Percentiles rank a stretch among this genome's conserved stretches.
phyloP scores from a whole-genome alignment of 1,140 invertebrate genomes.

The Drosophila mayri region DNA sequence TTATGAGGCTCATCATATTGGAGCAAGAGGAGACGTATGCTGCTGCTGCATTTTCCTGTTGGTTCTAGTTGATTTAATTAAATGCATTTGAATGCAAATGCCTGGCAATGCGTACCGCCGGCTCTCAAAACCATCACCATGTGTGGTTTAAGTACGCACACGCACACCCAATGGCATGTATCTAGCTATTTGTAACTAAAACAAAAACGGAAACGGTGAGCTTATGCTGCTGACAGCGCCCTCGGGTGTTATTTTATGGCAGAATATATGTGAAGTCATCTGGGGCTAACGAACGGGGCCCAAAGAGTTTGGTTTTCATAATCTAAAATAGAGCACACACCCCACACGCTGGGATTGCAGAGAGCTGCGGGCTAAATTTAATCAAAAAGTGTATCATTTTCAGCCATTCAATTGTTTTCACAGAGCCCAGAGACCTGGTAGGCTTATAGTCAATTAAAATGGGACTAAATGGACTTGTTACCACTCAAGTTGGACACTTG shows the following conservation, averaged over 20 bases:
- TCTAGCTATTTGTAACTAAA: constrained; percentile 68
- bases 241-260: constrained; percentile 77
- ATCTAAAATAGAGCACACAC: constrained; percentile 38
- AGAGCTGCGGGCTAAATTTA: constrained; percentile 64
- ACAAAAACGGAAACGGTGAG: constrained; percentile 75
- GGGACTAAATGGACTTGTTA: not conserved
- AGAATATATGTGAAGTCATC: constrained; percentile 67
- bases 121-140: constrained; percentile 64
- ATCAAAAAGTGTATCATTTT: constrained; percentile 61
- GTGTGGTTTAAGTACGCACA: constrained; percentile 55
- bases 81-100: constrained; percentile 81
- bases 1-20: constrained; percentile 69
- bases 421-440: not conserved
- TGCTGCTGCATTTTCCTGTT: constrained; percentile 71
- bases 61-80: constrained; percentile 82
- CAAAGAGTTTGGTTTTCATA: constrained; percentile 53
- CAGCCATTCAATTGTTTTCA: constrained; percentile 28
- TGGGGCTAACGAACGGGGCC: not conserved
- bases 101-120: constrained; percentile 68
- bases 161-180: constrained; percentile 6
- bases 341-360: constrained; percentile 5
- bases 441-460: constrained; percentile 35
- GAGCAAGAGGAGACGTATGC: not conserved
- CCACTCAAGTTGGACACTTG: not conserved
- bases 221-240: constrained; percentile 77